Evolutionary conservation across 2,888 invertebrate species (phyloP).

Genomic region (Dynastes grantii): DNA sequence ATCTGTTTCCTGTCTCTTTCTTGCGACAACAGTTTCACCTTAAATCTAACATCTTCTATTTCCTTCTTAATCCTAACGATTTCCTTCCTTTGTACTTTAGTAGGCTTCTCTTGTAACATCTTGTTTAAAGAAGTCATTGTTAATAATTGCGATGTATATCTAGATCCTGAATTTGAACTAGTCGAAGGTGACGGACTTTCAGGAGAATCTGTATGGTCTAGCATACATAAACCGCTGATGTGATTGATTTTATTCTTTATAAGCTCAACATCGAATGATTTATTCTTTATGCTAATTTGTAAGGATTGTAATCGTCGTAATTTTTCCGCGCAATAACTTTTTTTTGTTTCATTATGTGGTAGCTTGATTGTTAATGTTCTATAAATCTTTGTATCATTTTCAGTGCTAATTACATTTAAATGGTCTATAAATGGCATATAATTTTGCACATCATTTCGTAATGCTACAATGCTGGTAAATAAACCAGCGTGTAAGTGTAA

Average conservation of each 20-base stretch:
- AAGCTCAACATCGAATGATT: constrained; percentile 76
- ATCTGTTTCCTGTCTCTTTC: constrained; percentile 80
- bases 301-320: constrained; percentile 80
- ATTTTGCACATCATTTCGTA: constrained; percentile 64
- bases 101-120: constrained; percentile 73
- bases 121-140: constrained; percentile 69
- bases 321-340: constrained; percentile 82
- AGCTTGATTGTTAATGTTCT: constrained; percentile 72
- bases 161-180: constrained; percentile 57
- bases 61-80: constrained; percentile 78
- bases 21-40: constrained; percentile 79
- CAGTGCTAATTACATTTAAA: constrained; percentile 64
- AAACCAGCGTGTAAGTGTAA: constrained; percentile 92
- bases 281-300: constrained; percentile 82
- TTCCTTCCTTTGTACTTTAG: constrained; percentile 77
- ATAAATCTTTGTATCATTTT: constrained; percentile 62
- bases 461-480: constrained; percentile 78
- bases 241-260: constrained; percentile 69
- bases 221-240: constrained; percentile 58
- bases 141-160: constrained; percentile 67
- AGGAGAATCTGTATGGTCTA: constrained; percentile 47
- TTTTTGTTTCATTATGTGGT: constrained; percentile 77
- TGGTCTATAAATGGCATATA: constrained; percentile 64
- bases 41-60: constrained; percentile 81
- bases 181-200: constrained; percentile 52